Conservation (phyloP, 2,113 vertebrate species). For the Ictalurus punctatus region DNA sequence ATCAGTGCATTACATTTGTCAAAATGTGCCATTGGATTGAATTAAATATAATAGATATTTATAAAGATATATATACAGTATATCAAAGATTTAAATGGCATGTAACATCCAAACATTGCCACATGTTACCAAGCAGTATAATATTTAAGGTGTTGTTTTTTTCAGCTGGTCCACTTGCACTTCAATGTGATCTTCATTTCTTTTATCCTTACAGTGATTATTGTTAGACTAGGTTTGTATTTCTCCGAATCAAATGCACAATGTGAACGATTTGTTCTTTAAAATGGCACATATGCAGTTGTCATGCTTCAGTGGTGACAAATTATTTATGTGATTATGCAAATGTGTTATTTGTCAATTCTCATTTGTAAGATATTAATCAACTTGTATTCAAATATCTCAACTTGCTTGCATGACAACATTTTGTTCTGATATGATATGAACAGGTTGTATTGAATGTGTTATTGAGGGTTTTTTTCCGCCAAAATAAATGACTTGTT, state of each 20-base stretch:
- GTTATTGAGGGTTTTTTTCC: conserved; percentile 6
- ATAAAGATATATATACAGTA: neutral
- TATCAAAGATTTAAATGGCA: neutral
- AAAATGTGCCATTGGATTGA: neutral
- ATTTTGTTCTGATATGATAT: conserved; percentile 20
- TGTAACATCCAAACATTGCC: neutral
- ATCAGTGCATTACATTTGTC: conserved; percentile 25
- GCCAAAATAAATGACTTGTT: conserved; percentile 29
- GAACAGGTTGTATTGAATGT: neutral
- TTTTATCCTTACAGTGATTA: neutral
- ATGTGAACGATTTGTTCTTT: conserved; percentile 31
- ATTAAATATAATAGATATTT: neutral
- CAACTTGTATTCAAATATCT: conserved; percentile 10
- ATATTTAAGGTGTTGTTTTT: neutral
- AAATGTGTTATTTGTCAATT: conserved; percentile 23
- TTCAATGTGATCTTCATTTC: neutral
- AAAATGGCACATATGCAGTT: neutral
- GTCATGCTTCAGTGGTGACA: conserved; percentile 46
- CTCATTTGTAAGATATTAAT: conserved; percentile 31
- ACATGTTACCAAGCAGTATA: neutral
- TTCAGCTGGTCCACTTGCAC: neutral
- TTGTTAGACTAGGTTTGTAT: conserved; percentile 17
- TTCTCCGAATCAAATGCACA: conserved; percentile 17
- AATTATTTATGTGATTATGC: conserved; percentile 37
- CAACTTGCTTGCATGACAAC: conserved; percentile 28